Evolutionary conservation across 2,113 vertebrate genomes (phyloP).

Genomic region (Nycticebus coucang): DNA sequence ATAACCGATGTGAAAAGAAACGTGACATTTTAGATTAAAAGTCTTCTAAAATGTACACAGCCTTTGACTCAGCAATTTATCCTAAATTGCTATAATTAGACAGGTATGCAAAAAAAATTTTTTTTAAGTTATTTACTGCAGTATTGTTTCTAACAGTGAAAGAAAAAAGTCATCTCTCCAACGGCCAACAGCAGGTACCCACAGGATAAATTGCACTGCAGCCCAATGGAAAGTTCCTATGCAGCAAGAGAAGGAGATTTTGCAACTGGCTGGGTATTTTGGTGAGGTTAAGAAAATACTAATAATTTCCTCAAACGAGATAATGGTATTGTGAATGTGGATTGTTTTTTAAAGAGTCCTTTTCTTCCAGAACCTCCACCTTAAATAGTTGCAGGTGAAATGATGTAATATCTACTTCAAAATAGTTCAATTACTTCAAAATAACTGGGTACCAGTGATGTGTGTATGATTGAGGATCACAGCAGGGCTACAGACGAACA

Average conservation of each 20-base stretch:
- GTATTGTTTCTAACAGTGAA: background rate
- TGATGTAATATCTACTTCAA: background rate
- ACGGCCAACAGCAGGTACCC: background rate
- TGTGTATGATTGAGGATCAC: background rate
- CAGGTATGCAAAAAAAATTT: background rate
- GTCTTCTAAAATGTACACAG: background rate
- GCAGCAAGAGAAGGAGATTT: background rate
- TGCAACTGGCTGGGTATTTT: background rate
- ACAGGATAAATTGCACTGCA: background rate
- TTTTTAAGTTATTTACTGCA: background rate
- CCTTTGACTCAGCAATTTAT: background rate
- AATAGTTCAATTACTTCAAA: background rate
- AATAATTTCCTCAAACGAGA: background rate
- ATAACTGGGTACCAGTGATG: background rate
- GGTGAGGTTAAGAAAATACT: background rate
- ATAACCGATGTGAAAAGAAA: background rate
- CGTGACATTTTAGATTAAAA: conserved; percentile 5
- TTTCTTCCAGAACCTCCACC: background rate
- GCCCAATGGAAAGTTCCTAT: fast-evolving
- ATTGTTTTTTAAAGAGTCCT: background rate
- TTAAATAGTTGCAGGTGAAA: background rate
- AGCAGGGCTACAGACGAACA: background rate
- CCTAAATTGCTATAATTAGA: background rate
- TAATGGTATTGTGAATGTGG: background rate
- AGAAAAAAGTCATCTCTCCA: background rate